A percentile compares a stretch with the other conserved stretches of the same genome.
Evolutionary conservation across 2,113 vertebrate species (phyloP).

Genomic region (Caranx ignobilis): DNA sequence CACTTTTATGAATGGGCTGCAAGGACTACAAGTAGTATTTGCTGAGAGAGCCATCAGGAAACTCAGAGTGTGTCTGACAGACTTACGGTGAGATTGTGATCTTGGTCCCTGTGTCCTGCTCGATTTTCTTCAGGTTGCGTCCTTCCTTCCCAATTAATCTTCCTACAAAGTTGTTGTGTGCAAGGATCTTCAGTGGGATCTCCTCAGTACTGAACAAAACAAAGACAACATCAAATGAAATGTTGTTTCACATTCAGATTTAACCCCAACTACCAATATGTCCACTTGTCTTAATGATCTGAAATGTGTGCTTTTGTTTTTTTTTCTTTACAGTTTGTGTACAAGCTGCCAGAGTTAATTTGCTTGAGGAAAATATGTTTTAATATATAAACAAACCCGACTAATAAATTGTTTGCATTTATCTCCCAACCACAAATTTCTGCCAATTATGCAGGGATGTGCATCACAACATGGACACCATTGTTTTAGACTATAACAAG

Average conservation of each 20-base stretch:
- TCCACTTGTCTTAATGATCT: not conserved
- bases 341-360: not conserved
- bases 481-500: not conserved
- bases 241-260: not conserved
- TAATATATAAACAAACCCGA: not conserved
- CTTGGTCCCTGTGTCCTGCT: constrained; percentile 97
- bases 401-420: not conserved
- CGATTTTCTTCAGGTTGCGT: constrained; percentile 98
- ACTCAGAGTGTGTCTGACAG: not conserved
- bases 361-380: not conserved
- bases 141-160: constrained; percentile 98
- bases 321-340: not conserved
- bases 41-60: not conserved
- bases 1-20: not conserved
- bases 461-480: not conserved
- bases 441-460: not conserved
- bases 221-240: not conserved
- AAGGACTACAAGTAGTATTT: not conserved
- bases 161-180: constrained; percentile 98
- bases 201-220: constrained; percentile 91
- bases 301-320: not conserved
- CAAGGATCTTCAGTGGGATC: constrained; percentile 97
- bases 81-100: constrained; percentile 99
- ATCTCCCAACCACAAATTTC: not conserved
- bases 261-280: not conserved